phyloP scores from a whole-genome alignment of 53 echinoderm and acorn worm genomes.

The Henricia sp. region DNA sequence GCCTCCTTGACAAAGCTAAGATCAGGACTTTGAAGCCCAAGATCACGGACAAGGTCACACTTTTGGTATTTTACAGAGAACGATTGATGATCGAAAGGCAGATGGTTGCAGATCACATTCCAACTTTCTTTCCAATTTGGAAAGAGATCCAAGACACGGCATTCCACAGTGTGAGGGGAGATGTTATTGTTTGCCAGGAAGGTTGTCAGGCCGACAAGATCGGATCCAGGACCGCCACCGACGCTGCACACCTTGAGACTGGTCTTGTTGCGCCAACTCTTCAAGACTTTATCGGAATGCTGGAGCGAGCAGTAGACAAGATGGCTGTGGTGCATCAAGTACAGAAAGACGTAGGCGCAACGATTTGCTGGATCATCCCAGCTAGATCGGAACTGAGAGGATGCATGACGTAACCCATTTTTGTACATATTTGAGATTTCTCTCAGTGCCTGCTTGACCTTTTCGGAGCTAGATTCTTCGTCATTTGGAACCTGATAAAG shows the following conservation, averaged over 20 bases:
- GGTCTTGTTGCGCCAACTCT: background rate
- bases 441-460: slow-evolving; percentile 8
- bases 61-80: slow-evolving; percentile 25
- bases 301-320: slow-evolving; percentile 22
- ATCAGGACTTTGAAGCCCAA: background rate
- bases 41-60: slow-evolving; percentile 22
- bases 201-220: slow-evolving; percentile 36
- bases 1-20: slow-evolving; percentile 12
- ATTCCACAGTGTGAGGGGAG: background rate
- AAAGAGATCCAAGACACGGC: slow-evolving; percentile 30
- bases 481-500: background rate
- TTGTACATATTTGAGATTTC: slow-evolving; percentile 15
- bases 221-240: slow-evolving; percentile 48
- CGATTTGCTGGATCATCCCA: slow-evolving; percentile 40
- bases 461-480: background rate
- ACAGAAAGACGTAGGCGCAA: slow-evolving; percentile 52
- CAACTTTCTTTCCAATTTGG: slow-evolving; percentile 33
- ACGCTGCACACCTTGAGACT: slow-evolving; percentile 33
- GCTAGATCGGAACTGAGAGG: background rate
- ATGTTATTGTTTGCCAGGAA: slow-evolving; percentile 6
- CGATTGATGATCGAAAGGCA: background rate
- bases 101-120: slow-evolving; percentile 15
- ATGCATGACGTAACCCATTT: background rate
- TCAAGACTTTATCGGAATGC: background rate
- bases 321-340: slow-evolving; percentile 33